Evolutionary conservation across 2,888 invertebrate species (phyloP).

Genomic region (Pachycephus smyrnensis): DNA sequence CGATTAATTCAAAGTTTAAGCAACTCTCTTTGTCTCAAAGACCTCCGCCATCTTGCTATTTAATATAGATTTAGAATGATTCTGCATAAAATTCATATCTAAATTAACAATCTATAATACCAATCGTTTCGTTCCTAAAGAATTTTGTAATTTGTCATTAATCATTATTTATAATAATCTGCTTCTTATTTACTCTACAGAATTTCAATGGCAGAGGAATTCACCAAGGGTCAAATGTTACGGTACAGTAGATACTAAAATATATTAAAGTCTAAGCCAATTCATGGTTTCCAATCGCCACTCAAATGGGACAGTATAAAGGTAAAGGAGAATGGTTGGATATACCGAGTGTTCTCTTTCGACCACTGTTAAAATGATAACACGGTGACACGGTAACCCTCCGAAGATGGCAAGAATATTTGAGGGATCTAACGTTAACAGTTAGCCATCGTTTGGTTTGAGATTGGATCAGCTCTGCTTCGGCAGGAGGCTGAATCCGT

Average conservation of each 20-base stretch:
- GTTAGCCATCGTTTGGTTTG: conserved; percentile 65
- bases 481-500: conserved; percentile 14
- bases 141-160: background rate
- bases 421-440: conserved; percentile 62
- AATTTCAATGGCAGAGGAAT: background rate
- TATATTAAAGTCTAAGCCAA: background rate
- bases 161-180: background rate
- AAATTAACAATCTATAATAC: background rate
- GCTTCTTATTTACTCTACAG: background rate
- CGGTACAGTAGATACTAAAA: background rate
- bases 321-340: background rate
- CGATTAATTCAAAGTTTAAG: background rate
- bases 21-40: background rate
- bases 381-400: background rate
- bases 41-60: background rate
- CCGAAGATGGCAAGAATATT: conserved; percentile 38
- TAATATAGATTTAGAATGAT: background rate
- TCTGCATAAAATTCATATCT: background rate
- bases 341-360: background rate
- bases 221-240: background rate
- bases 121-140: background rate
- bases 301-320: background rate
- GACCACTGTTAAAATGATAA: background rate
- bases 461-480: conserved; percentile 59
- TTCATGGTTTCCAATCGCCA: background rate